These are phyloP conservation scores for Pantherophis vulpinus DNA, from an alignment of 2,797 vertebrate genomes.

Conservation along the genomic window DNA sequence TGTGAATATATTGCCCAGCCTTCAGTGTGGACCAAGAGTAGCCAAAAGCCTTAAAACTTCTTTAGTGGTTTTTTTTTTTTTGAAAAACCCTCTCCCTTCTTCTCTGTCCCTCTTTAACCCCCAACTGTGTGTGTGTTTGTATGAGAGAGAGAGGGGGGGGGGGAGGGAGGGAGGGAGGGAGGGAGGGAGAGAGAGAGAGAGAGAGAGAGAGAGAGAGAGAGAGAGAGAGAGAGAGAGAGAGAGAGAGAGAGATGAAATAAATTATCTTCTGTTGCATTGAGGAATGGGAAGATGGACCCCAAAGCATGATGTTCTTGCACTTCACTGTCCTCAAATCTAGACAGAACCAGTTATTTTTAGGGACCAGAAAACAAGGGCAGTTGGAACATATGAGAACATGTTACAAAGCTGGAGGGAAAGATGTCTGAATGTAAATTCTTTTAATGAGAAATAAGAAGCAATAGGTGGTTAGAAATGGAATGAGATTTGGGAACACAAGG, in stretches of 20 bases:
- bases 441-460: not conserved
- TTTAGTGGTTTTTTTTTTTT: not conserved
- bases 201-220: not conserved
- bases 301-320: not conserved
- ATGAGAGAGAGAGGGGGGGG: no score
- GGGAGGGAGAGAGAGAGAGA: no score
- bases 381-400: not conserved
- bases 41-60: not conserved
- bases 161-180: fast-evolving
- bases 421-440: not conserved
- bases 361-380: not conserved
- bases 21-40: not conserved
- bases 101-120: not conserved
- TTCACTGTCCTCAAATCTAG: not conserved
- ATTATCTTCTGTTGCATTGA: not conserved
- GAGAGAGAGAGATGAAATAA: not conserved
- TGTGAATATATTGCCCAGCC: not conserved
- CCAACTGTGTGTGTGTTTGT: not conserved
- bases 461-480: not conserved
- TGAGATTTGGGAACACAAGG: not conserved
- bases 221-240: not conserved
- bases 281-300: not conserved
- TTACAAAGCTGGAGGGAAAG: not conserved
- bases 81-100: not conserved
- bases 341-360: not conserved